Conservation (phyloP, 2,113 vertebrate species). For the Nanorana parkeri region DNA sequence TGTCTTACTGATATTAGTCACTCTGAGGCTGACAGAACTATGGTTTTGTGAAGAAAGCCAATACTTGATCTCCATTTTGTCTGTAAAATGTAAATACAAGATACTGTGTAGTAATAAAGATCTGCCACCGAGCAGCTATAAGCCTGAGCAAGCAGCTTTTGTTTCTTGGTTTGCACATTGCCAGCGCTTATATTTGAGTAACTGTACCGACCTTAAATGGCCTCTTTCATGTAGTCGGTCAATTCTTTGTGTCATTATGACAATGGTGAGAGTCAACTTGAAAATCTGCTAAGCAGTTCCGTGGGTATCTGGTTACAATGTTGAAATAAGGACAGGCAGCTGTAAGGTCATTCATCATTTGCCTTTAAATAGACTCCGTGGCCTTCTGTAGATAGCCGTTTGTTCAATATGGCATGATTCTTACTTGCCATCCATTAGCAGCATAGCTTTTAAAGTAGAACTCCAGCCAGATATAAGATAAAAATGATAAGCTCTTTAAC, state of each 20-base stretch:
- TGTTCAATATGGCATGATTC: no score
- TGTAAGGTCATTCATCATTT: constrained; percentile 16
- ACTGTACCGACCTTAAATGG: constrained; percentile 15
- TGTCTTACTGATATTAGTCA: constrained; percentile 14
- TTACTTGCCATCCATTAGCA: neutral
- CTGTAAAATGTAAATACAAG: neutral
- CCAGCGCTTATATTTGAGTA: constrained; percentile 1
- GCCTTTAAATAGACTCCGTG: neutral
- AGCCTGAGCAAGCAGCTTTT: neutral
- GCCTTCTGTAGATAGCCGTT: neutral
- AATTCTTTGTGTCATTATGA: constrained; percentile 11
- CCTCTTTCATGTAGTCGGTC: constrained; percentile 17
- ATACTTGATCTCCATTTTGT: neutral
- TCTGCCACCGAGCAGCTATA: neutral
- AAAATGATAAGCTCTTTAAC: no score
- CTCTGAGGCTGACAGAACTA: neutral
- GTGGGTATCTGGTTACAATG: constrained; percentile 8
- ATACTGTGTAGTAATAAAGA: neutral
- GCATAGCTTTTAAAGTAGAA: no score
- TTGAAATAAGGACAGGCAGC: neutral
- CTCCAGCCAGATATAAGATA: no score
- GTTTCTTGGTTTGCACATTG: constrained; percentile 19
- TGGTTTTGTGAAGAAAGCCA: neutral
- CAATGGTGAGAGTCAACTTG: constrained; percentile 9
- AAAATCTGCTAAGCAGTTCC: constrained; percentile 17